Evolutionary conservation across 2,888 invertebrate species (phyloP).

Genomic region (Apeira syringaria): DNA sequence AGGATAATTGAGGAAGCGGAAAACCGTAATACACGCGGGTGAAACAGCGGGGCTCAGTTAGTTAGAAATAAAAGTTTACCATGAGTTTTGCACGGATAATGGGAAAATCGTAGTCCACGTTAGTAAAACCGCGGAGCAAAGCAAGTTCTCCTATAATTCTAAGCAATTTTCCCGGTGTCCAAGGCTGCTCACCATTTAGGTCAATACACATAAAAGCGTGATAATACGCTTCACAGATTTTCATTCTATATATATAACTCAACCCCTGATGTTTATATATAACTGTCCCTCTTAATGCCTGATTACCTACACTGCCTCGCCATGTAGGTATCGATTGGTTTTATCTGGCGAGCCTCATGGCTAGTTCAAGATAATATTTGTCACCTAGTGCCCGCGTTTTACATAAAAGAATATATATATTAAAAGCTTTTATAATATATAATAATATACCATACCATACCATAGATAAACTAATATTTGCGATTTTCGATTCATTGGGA

Average conservation of each 20-base stretch:
- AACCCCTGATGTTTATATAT: slow-evolving; percentile 9
- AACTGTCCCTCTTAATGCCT: slow-evolving; percentile 49
- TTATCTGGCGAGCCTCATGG: slow-evolving; percentile 59
- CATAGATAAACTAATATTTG: not conserved
- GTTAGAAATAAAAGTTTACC: too few species aligned
- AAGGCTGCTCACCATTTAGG: slow-evolving; percentile 26
- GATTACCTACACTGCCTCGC: slow-evolving; percentile 61
- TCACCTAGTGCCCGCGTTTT: slow-evolving; percentile 61
- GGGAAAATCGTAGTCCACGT: too few species aligned
- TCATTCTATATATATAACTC: slow-evolving; percentile 49
- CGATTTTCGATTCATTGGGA: not conserved
- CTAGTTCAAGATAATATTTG: slow-evolving; percentile 74
- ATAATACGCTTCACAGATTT: slow-evolving; percentile 36
- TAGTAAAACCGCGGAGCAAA: too few species aligned
- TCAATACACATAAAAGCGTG: slow-evolving; percentile 33
- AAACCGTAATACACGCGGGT: too few species aligned
- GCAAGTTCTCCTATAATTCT: not conserved
- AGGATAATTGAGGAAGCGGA: too few species aligned
- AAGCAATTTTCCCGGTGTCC: slow-evolving; percentile 11
- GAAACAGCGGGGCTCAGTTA: too few species aligned
- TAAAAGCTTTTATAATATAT: not conserved
- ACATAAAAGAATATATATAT: not conserved
- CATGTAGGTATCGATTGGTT: slow-evolving; percentile 62
- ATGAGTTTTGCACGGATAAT: too few species aligned
- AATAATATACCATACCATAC: too few species aligned